phyloP scores from a whole-genome alignment of 2,888 invertebrate species.

The Aphodius sticticus region DNA sequence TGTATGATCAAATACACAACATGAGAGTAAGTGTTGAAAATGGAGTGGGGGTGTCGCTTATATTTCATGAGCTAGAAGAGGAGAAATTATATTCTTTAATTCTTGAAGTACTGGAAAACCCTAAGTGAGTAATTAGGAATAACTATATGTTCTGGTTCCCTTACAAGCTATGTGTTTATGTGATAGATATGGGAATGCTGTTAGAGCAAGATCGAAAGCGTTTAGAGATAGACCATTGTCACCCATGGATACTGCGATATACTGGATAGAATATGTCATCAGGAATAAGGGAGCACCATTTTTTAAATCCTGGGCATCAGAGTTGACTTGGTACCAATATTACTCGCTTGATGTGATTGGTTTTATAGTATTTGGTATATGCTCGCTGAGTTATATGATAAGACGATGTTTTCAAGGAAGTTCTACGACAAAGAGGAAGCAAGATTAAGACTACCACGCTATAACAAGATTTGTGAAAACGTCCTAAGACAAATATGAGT shows the following conservation, averaged over 20 bases:
- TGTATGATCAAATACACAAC: constrained; percentile 27
- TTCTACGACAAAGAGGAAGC: background rate
- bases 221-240: constrained; percentile 39
- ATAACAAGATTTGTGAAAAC: too few relatives aligned
- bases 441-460: background rate
- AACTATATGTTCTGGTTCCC: background rate
- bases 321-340: constrained; percentile 42
- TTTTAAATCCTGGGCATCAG: constrained; percentile 38
- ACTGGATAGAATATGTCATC: constrained; percentile 44
- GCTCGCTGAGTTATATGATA: background rate
- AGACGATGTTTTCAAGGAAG: background rate
- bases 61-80: background rate
- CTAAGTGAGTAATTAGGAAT: background rate
- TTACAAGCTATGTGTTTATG: background rate
- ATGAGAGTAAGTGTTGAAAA: constrained; percentile 21
- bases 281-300: constrained; percentile 41
- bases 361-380: background rate
- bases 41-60: background rate
- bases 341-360: constrained; percentile 38
- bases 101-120: constrained; percentile 5
- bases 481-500: too few relatives aligned
- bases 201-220: constrained; percentile 31
- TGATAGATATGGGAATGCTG: constrained; percentile 24
- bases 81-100: constrained; percentile 4
- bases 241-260: constrained; percentile 41